Evolutionary conservation across 2,797 vertebrate species (phyloP), one percentile per base, ranked within the genome.

Genomic region (Acrocephalus scirpaceus): DNA sequence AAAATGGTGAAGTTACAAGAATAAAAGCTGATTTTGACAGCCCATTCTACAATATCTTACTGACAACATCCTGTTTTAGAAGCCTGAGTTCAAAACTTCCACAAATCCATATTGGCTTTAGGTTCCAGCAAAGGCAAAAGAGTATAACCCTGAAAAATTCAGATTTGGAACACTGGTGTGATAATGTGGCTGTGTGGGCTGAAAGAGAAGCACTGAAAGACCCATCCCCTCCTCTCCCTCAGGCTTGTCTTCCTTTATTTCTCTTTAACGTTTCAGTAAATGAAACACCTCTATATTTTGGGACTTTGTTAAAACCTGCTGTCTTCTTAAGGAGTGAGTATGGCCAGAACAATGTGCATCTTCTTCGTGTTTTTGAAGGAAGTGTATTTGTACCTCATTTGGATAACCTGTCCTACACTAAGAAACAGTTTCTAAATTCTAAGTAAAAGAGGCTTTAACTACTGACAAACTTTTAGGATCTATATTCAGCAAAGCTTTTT

Each of bases 191-290:
- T 73, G 51, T 84, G 90, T 77, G 48, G 72, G 70, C 86, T 90
- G 79, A 75, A 92, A 97, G 88, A 96, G 71, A 95, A 97, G 79
- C 86, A 88, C 60, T 11, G 19, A 91, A 96, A 97, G 83, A 93
- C 93, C 71, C 48, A 42, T 92, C 69, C 70, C 74, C 62, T 83
- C 89, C 88, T 71, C 44, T 77, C 57, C 25, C 20, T 13, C 9
- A 15, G 26, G 60, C 40, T 62, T 62, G 51, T 91, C 56, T 73
- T 74, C 22, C 44, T 90, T 93, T 95, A 84, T 90, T 92, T 94
- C 50, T 88, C 58, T 92, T 86, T 79, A 53, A 65, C 44, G 40
- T 27, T 87, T 93, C 94, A 93, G 61, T 34, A 78, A 79, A 75
- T 48, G 22, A 83, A 93, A 72, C 47, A n/a, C 6, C 15, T 79